Evolutionary conservation across 37 sponge, comb jelly and placozoan genomes (phyloP).

Genomic region (Hormiphora californensis): DNA sequence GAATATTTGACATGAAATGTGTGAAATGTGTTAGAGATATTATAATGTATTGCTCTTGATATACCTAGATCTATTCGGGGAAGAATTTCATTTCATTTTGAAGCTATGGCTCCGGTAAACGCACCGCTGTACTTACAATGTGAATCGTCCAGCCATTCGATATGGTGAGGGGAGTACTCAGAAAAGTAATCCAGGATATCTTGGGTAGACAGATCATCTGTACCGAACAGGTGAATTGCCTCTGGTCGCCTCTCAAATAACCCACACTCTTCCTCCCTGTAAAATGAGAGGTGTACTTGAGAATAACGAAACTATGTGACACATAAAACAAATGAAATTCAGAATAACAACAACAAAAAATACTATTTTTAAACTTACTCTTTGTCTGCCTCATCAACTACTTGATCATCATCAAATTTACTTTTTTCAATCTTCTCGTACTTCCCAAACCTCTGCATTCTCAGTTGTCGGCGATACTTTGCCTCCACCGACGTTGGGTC

Average conservation of each 20-base stretch:
- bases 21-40: not conserved
- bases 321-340: not conserved
- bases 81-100: not conserved
- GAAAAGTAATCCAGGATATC: slow-evolving; percentile 64
- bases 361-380: not conserved
- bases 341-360: not conserved
- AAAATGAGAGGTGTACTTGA: not conserved
- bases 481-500: slow-evolving; percentile 31
- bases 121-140: slow-evolving; percentile 64
- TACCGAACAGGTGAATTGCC: slow-evolving; percentile 63
- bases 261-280: not conserved
- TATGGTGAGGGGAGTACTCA: slow-evolving; percentile 59
- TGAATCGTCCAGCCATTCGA: slow-evolving; percentile 75
- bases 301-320: not conserved
- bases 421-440: slow-evolving; percentile 36
- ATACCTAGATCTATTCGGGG: too few species aligned
- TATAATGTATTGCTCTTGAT: too few species aligned
- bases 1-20: not conserved
- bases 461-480: slow-evolving; percentile 39
- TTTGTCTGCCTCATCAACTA: not conserved
- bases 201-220: slow-evolving; percentile 66
- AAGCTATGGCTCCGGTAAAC: not conserved
- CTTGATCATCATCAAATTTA: slow-evolving; percentile 1
- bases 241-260: slow-evolving; percentile 59
- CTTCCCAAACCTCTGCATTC: slow-evolving; percentile 49